Conservation (phyloP, 2,797 vertebrate genomes). For the Pseudotriccus pelzelni region DNA sequence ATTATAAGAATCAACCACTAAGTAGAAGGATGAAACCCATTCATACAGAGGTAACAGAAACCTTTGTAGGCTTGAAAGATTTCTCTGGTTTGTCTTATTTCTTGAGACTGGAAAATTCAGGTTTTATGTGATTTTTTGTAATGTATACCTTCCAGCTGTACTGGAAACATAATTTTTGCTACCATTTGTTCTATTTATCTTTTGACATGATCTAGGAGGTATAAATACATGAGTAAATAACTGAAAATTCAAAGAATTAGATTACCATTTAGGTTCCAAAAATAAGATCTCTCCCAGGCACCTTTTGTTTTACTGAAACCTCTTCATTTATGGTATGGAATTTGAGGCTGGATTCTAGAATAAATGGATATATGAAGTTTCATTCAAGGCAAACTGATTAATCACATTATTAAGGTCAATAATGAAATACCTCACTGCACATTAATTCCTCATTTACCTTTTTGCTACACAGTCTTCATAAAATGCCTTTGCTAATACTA, state of each 20-base stretch:
- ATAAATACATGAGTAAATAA: neutral
- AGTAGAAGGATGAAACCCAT: neutral
- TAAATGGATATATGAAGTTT: neutral
- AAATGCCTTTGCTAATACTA: neutral
- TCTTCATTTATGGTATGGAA: neutral
- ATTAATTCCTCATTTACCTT: neutral
- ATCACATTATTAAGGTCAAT: neutral
- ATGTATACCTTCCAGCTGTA: neutral
- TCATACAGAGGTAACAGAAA: neutral
- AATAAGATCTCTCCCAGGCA: neutral
- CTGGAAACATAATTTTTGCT: neutral
- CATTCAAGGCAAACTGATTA: neutral
- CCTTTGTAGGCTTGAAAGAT: neutral
- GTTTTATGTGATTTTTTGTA: neutral
- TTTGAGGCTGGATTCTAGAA: neutral
- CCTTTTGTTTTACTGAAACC: neutral
- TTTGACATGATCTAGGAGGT: neutral
- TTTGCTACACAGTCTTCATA: neutral
- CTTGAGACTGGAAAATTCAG: neutral
- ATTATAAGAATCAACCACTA: neutral
- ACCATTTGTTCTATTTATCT: neutral
- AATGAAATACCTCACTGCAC: neutral
- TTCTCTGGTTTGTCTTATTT: neutral
- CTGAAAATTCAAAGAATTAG: neutral
- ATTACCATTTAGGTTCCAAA: neutral